Evolutionary conservation across 2,797 vertebrate species (phyloP).

Genomic region (Muraenolepis orangiensis): DNA sequence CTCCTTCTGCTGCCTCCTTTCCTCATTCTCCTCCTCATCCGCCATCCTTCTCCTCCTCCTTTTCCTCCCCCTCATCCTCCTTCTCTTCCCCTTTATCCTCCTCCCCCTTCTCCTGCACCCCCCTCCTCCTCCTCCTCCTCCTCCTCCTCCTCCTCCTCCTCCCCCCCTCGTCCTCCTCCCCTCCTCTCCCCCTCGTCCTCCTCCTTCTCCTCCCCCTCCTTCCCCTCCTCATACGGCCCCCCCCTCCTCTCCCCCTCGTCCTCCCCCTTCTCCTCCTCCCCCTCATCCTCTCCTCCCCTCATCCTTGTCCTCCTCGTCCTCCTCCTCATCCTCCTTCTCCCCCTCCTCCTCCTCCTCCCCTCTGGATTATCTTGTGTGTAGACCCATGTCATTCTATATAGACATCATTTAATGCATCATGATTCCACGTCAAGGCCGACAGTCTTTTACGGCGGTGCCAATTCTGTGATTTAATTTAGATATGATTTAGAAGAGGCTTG

Average conservation of each 20-base stretch:
- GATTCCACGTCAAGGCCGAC: slow-evolving; percentile 51
- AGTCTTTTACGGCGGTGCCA: slow-evolving; percentile 37
- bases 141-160: background rate
- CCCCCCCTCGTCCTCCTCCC: no score
- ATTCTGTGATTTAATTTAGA: slow-evolving; percentile 48
- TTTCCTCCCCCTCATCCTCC: background rate
- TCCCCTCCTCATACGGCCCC: no score
- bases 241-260: background rate
- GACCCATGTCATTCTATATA: slow-evolving; percentile 33
- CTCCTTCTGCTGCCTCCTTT: background rate
- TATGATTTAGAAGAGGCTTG: slow-evolving; percentile 36
- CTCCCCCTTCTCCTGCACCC: no score
- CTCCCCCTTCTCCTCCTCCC: slow-evolving; percentile 1
- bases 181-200: no score
- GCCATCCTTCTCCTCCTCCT: background rate
- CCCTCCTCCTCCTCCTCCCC: slow-evolving; percentile 1
- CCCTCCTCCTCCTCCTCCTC: slow-evolving; percentile 1
- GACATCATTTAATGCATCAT: slow-evolving; percentile 54
- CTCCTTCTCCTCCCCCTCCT: slow-evolving; percentile 3
- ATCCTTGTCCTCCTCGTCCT: background rate
- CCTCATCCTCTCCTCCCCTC: background rate
- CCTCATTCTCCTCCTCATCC: no score
- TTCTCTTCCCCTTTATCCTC: slow-evolving; percentile 1
- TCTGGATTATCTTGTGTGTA: slow-evolving; percentile 26
- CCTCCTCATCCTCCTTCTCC: background rate